Conservation (phyloP, 35 echinoderm and acorn worm species). For the Acanthaster planci region DNA sequence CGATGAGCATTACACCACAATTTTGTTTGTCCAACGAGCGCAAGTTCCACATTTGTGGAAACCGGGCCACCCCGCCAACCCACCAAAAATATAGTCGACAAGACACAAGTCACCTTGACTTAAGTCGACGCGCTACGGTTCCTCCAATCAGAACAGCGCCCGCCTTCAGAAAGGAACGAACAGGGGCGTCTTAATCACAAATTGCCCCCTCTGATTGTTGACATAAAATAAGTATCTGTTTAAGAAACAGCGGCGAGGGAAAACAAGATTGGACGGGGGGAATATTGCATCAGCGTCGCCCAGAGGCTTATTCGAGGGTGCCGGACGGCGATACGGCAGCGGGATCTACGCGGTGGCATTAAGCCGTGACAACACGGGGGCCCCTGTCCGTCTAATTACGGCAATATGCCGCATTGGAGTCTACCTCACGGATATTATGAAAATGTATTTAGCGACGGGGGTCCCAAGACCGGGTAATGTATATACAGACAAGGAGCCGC, state of each 20-base stretch:
- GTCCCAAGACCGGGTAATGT: background rate
- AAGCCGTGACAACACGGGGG: background rate
- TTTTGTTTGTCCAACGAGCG: too few relatives aligned
- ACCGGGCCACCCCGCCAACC: too few relatives aligned
- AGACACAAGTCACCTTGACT: too few relatives aligned
- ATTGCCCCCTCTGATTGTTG: background rate
- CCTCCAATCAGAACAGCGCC: too few relatives aligned
- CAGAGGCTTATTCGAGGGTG: background rate
- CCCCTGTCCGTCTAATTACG: slow-evolving; percentile 10
- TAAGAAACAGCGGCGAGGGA: slow-evolving; percentile 1
- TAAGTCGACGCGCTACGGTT: too few relatives aligned
- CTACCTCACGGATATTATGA: slow-evolving; percentile 26
- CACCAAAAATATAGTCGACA: too few relatives aligned
- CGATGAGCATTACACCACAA: too few relatives aligned
- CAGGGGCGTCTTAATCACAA: slow-evolving; percentile 16
- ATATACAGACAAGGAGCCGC: too few relatives aligned
- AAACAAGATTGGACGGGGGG: slow-evolving; percentile 7
- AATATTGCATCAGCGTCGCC: background rate
- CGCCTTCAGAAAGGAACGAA: too few relatives aligned
- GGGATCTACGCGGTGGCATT: background rate
- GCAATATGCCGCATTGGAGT: slow-evolving; percentile 2
- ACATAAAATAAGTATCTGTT: slow-evolving; percentile 29
- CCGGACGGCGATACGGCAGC: background rate
- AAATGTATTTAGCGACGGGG: slow-evolving; percentile 31
- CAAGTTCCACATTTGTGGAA: too few relatives aligned